Evolutionary conservation across 1,140 invertebrate species (phyloP), one percentile per base, ranked within the genome.

Genomic region (Ectropis grisescens): DNA sequence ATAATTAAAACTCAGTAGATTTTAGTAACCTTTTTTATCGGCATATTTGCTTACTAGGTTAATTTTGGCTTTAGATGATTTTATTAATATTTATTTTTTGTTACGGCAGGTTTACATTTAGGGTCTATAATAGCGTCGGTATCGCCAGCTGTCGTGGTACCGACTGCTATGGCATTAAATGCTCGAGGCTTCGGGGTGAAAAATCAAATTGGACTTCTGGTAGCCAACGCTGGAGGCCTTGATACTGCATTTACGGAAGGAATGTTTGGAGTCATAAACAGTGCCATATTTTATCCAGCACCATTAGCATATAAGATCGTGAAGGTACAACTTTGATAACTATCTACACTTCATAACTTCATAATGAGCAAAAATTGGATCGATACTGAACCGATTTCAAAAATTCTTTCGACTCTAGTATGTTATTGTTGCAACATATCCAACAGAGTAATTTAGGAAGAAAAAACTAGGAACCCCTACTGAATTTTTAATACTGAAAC

Each of bases 91-190:
- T 3, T 19, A 19, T 19, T 19, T 19, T 19, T 4, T 19, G 16
- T 19, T 19, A 4, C n/a, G 9, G 15, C 41, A 81, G 75, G 75
- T 37, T 86, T 96, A 26, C 86, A 97, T 37, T 84, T 96, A 8
- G 93, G 93, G 45, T 89, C 91, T 45, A 90, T 97, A 22, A 79
- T 97, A 19, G 89, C 94, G 1, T 95, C 96, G 2, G 95, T 98
- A 6, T 97, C 95, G 0, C 95, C 96, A 2, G 96, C 96, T 10
- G 93, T 98, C 6, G 91, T 98, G 2, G 95, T 98, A 7, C 95
- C 97, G 0, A 91, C 90, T 39, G 85, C 97, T 15, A 87, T 96
- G 41, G 84, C 88, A 24, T 79, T 98, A 7, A 85, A 91, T n/a
- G 85, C 88, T 27, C 89, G 90, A 64, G 93, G 94, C 3, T 91